A percentile compares a stretch with the other conserved stretches of the same genome.
phyloP scores from a whole-genome alignment of 2,888 invertebrate species.

The Tanytarsus gracilentus region DNA sequence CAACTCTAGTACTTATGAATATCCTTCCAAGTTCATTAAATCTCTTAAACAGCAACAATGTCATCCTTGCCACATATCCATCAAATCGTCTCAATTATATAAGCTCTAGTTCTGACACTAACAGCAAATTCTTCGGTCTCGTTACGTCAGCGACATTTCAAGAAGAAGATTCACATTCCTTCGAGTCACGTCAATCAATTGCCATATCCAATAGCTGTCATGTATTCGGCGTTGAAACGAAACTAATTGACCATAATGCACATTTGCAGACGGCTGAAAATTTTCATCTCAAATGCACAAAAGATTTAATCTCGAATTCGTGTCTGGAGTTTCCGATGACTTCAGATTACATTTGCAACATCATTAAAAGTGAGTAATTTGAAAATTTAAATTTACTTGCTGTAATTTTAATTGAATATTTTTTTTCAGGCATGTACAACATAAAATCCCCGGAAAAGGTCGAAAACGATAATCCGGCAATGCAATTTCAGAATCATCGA shows the following conservation, averaged over 20 bases:
- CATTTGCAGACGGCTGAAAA: slow-evolving; percentile 72
- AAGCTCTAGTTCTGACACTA: slow-evolving; percentile 83
- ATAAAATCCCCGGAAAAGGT: slow-evolving; percentile 45
- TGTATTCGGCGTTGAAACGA: slow-evolving; percentile 87
- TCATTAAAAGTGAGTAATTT: slow-evolving; percentile 60
- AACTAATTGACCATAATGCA: slow-evolving; percentile 69
- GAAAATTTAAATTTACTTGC: too few species aligned
- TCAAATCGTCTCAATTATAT: slow-evolving; percentile 79
- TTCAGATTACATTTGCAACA: slow-evolving; percentile 64
- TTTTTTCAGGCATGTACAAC: slow-evolving; percentile 63
- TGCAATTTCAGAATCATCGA: slow-evolving; percentile 15
- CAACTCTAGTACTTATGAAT: slow-evolving; percentile 75
- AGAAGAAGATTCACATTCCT: slow-evolving; percentile 36
- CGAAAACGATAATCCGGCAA: slow-evolving; percentile 19
- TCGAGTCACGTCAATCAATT: slow-evolving; percentile 39
- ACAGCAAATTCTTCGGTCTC: slow-evolving; percentile 84
- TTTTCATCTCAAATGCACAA: slow-evolving; percentile 78
- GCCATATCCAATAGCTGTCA: slow-evolving; percentile 82
- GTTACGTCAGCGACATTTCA: slow-evolving; percentile 70
- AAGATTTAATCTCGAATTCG: slow-evolving; percentile 63
- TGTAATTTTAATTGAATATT: too few species aligned
- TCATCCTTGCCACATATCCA: slow-evolving; percentile 76
- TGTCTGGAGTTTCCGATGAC: slow-evolving; percentile 87
- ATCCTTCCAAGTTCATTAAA: slow-evolving; percentile 72
- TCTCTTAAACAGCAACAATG: slow-evolving; percentile 67